Evolutionary conservation across 2,797 vertebrate species (phyloP).

Genomic region (Alosa sapidissima): DNA sequence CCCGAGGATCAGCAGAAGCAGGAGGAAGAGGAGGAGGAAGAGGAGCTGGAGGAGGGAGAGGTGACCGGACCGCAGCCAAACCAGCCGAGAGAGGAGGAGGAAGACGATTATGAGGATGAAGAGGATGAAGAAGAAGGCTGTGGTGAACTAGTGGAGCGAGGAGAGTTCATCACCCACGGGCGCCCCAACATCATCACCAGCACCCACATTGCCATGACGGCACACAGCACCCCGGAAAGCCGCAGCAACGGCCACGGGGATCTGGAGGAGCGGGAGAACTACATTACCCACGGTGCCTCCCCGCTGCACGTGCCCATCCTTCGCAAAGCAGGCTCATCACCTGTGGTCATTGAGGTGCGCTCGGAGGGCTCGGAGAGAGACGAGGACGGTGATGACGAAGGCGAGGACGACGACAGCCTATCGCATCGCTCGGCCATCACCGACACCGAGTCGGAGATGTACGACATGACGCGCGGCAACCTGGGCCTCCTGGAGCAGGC

Average conservation of each 20-base stretch:
- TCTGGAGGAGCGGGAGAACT: constrained; percentile 38
- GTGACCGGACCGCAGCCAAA: not conserved
- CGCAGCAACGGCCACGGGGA: constrained; percentile 21
- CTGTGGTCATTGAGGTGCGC: constrained; percentile 83
- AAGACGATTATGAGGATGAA: constrained; percentile 50
- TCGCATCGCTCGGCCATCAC: constrained; percentile 86
- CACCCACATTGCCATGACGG: not conserved
- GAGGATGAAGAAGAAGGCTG: constrained; percentile 56
- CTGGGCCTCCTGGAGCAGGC: constrained; percentile 96
- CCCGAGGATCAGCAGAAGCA: constrained; percentile 35
- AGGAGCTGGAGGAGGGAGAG: constrained; percentile 43
- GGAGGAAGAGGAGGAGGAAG: constrained; percentile 18
- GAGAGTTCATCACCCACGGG: constrained; percentile 37
- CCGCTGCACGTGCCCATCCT: constrained; percentile 57
- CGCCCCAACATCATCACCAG: constrained; percentile 49
- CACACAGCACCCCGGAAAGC: not conserved
- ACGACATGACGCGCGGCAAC: constrained; percentile 93
- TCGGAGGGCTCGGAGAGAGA: constrained; percentile 87
- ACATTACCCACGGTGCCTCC: constrained; percentile 56
- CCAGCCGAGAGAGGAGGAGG: constrained; percentile 25
- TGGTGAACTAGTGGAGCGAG: not conserved
- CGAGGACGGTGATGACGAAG: constrained; percentile 72
- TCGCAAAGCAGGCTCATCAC: constrained; percentile 73
- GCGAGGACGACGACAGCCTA: constrained; percentile 82
- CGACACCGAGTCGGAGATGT: constrained; percentile 88